Evolutionary conservation across 2,797 vertebrate species (phyloP).

Genomic region (Perodicticus potto): DNA sequence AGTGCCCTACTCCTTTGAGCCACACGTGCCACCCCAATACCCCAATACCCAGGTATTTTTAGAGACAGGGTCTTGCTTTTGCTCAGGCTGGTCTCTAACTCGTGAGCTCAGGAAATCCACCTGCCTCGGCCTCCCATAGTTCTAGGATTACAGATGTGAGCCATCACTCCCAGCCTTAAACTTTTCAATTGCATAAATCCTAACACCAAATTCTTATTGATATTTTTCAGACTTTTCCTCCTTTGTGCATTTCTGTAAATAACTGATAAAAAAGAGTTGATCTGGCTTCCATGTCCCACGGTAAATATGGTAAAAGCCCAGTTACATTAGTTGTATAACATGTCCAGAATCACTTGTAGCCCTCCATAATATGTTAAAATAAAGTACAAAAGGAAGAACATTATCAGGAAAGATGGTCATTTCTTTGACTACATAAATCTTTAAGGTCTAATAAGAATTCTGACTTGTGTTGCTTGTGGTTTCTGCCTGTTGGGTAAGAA

Average conservation of each 20-base stretch:
- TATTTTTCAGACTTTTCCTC: constrained; percentile 20
- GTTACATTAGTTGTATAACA: constrained; percentile 1
- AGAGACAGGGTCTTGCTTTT: too few species aligned
- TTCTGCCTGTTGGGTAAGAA: neutral
- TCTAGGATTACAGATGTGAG: too few species aligned
- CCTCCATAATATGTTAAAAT: neutral
- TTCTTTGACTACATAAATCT: constrained; percentile 37
- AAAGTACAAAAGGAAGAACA: neutral
- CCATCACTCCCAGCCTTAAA: neutral
- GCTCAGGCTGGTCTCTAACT: too few species aligned
- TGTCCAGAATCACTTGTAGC: neutral
- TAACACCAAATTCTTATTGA: neutral
- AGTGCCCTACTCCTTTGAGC: too few species aligned
- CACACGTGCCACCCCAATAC: too few species aligned
- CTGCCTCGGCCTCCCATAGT: too few species aligned
- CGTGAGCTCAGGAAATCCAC: too few species aligned
- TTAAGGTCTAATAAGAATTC: constrained; percentile 39
- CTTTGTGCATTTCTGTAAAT: neutral
- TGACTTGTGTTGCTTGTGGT: neutral
- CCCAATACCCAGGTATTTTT: too few species aligned
- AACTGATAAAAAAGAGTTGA: neutral
- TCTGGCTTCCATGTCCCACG: neutral
- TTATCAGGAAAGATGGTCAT: neutral
- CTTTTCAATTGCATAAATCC: constrained; percentile 7
- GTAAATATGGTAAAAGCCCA: neutral